Base-by-base conservation (phyloP, 2,797 vertebrate genomes). In the Syncerus caffer region DNA sequence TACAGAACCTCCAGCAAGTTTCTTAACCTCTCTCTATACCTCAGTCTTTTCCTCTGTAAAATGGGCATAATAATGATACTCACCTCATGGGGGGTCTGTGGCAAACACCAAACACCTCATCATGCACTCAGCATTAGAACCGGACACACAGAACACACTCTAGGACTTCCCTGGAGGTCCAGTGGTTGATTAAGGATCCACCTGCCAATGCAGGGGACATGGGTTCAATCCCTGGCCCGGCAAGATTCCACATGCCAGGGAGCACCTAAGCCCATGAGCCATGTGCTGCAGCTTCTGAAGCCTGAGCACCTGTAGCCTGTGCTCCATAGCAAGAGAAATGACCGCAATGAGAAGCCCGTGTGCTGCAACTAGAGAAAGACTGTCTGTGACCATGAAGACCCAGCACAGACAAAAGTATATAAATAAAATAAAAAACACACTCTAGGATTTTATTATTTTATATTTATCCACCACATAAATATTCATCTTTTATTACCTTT, bases 1-100 rank as follows among this genome's bases (percentile, higher is more conserved):
- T 55, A 53, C 1, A 25, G 17, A 90, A 94, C 62, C 57, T 87
- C 62, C 53, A 38, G 27, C 80, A 60, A 79, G 53, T 74, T 67
- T 62, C 89, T 57, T 87, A 76, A 76, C 27, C n/a, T 45, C 29
- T 45, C 29, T 76, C 5, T 53, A n/a, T 45, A 51, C 82, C 94
- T 95, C 51, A 15, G 79, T 93, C 90, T 97, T 94, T 76, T 79
- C 42, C 34, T 85, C 79, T 29, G 13, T 57, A 82, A 45, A 82
- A 86, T 50, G 53, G n/a, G 25, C 10, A 1, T 53, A 27, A 57
- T 51, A 80, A 82, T 0, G 12, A 60, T n/a, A 85, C 34, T 58
- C 13, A 50, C 10, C 45, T 93, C 10, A 6, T 7, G 13, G 83
- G 83, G 47, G 47, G 9, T 89, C 25, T n/a, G 51, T 42, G 29